Evolutionary conservation across 1,140 invertebrate species (phyloP), one percentile per base, ranked within the genome.

Genomic region (Radopholus similis): DNA sequence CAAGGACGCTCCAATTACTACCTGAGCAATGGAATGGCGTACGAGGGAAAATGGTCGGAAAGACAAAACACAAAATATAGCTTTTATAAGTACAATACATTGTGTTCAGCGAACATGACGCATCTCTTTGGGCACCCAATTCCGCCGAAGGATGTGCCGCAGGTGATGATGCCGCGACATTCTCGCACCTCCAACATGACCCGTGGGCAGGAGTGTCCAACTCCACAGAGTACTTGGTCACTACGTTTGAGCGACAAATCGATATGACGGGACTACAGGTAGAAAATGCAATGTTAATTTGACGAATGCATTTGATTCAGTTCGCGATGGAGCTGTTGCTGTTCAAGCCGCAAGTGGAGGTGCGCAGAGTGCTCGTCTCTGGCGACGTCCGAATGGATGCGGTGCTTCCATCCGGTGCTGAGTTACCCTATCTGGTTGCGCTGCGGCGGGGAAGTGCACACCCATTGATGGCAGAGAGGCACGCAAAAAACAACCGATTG

Each of bases 341-440:
- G 28, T 71, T 68, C 35, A 62, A 65, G 15, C 51, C 69, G n/a
- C 49, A 65, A 30, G 64, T 78, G 18, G 77, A 77, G 54, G 66
- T 66, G 37, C 59, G 71, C 15, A 59, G 75, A 49, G 71, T 62
- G 30, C 38, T 62, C 32, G 58, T 62, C 40, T 34, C 37, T 30
- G n/a, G 9, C n/a, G 30, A 62, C 74, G 34, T 62, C 70, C n/a
- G n/a, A n/a, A n/a, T n/a, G n/a, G n/a, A n/a, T n/a, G n/a, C n/a
- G n/a, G n/a, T n/a, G n/a, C n/a, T n/a, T n/a, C n/a, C 54, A 44
- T 44, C 68, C 71, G 58, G 62, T n/a, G n/a, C n/a, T 44, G 58
- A 64, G 28, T 78, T 78, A 38, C 77, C 77, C 38, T 80, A 77
- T 26, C 70, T 78, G 9, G 76, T 68, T 30, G 49, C 73, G 18